Percentiles rank a stretch among this genome's conserved stretches.
Conservation (phyloP, 2,888 invertebrate genomes). For the Trichogramma evanescens region DNA sequence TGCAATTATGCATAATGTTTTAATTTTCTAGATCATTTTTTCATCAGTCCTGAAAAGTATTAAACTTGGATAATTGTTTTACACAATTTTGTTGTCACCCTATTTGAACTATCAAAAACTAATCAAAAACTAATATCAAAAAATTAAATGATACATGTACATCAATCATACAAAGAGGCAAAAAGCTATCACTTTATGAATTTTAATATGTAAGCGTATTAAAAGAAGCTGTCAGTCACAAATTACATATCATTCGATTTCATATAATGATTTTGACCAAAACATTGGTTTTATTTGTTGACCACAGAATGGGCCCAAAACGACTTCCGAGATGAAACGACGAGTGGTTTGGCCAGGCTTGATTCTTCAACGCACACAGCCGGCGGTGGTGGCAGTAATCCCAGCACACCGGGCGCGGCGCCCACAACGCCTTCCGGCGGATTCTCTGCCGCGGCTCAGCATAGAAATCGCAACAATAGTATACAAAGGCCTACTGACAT, state of each 20-base stretch:
- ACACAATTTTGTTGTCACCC: too few species aligned
- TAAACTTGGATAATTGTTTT: too few species aligned
- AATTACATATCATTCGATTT: background rate
- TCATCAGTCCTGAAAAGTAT: too few species aligned
- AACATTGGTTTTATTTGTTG: constrained; percentile 23
- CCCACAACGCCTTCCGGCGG: constrained; percentile 41
- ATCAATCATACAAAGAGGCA: too few species aligned
- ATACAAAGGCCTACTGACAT: constrained; percentile 35
- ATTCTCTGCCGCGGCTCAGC: constrained; percentile 44
- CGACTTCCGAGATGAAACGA: constrained; percentile 78
- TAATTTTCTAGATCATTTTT: too few species aligned
- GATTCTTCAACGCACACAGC: constrained; percentile 46
- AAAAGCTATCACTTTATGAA: too few species aligned
- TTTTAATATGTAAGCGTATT: too few species aligned
- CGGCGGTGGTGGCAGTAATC: constrained; percentile 53
- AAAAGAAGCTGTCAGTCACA: too few species aligned
- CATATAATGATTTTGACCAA: constrained; percentile 7
- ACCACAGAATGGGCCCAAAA: constrained; percentile 85
- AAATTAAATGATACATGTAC: too few species aligned
- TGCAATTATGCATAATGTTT: too few species aligned
- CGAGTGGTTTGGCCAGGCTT: constrained; percentile 55
- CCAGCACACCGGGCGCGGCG: constrained; percentile 54
- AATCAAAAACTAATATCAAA: too few species aligned
- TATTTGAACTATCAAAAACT: too few species aligned
- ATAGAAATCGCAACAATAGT: constrained; percentile 42